Conservation (phyloP, 2,113 vertebrate species). For the Notarius lentiginosus region DNA sequence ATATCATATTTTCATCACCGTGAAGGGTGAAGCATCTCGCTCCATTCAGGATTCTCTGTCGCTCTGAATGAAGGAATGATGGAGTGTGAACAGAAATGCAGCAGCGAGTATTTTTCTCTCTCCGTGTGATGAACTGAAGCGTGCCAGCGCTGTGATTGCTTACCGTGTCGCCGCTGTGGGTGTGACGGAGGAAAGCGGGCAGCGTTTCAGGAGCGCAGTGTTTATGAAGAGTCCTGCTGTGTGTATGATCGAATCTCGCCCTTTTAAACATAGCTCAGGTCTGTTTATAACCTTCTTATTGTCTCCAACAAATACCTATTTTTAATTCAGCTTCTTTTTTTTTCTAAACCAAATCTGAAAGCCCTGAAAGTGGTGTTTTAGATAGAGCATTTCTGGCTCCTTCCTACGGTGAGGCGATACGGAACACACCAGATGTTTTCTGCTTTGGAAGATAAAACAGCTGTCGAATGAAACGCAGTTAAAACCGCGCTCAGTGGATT, state of each 20-base stretch:
- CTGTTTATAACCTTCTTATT: background rate
- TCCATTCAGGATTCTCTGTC: background rate
- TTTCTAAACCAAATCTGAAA: no score
- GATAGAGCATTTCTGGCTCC: no score
- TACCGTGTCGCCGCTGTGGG: background rate
- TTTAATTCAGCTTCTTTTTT: background rate
- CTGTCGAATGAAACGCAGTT: no score
- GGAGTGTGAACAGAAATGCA: background rate
- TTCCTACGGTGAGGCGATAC: no score
- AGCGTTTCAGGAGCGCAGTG: constrained; percentile 36
- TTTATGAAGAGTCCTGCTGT: constrained; percentile 38
- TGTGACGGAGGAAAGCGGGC: constrained; percentile 17
- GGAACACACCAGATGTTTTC: no score
- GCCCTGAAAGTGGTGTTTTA: no score
- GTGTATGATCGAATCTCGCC: background rate
- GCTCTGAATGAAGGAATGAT: background rate
- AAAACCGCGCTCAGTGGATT: no score
- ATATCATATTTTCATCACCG: background rate
- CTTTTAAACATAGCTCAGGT: background rate
- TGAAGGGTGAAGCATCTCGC: background rate
- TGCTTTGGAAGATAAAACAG: no score
- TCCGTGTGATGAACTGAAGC: background rate
- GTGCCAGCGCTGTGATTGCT: background rate
- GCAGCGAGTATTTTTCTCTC: background rate
- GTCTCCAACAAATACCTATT: background rate